These are phyloP conservation scores for Bradypus variegatus DNA, from an alignment of 2,797 vertebrate species.

Conservation along the genomic window DNA sequence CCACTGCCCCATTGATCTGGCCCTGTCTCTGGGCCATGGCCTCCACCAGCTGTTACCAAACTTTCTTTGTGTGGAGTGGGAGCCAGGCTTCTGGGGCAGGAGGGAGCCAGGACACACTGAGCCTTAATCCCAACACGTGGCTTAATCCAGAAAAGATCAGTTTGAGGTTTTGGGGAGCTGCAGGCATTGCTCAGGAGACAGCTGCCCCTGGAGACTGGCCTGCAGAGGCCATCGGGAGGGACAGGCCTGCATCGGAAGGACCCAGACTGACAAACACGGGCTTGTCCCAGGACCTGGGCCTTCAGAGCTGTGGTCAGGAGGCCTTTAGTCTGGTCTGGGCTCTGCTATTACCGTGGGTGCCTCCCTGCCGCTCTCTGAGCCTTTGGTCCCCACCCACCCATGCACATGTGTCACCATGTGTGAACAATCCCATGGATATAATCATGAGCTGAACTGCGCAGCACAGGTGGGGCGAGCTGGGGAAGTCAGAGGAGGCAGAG, in stretches of 20 bases:
- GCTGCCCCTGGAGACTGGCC: neutral
- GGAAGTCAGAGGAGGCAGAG: neutral
- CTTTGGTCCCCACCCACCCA: neutral
- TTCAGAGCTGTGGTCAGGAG: neutral
- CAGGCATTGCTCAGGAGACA: constrained; percentile 47
- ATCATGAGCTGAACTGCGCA: neutral
- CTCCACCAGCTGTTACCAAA: constrained; percentile 59
- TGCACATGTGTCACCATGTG: neutral
- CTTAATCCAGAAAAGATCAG: constrained; percentile 43
- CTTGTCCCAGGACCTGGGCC: neutral
- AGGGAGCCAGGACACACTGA: constrained; percentile 20
- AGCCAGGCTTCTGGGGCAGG: neutral
- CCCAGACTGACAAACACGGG: neutral
- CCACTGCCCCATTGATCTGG: neutral
- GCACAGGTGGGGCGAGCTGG: neutral
- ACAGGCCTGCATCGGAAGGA: neutral
- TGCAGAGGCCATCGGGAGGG: neutral
- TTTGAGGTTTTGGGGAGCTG: constrained; percentile 29
- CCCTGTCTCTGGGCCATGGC: neutral
- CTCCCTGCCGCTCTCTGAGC: neutral
- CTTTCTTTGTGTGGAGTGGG: constrained; percentile 41
- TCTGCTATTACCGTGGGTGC: neutral
- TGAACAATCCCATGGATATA: neutral
- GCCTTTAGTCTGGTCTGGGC: neutral
- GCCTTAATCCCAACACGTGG: constrained; percentile 21